Percentiles rank a stretch among this genome's conserved stretches.
phyloP scores from a whole-genome alignment of 2,113 vertebrate genomes.

The Heptranchias perlo region DNA sequence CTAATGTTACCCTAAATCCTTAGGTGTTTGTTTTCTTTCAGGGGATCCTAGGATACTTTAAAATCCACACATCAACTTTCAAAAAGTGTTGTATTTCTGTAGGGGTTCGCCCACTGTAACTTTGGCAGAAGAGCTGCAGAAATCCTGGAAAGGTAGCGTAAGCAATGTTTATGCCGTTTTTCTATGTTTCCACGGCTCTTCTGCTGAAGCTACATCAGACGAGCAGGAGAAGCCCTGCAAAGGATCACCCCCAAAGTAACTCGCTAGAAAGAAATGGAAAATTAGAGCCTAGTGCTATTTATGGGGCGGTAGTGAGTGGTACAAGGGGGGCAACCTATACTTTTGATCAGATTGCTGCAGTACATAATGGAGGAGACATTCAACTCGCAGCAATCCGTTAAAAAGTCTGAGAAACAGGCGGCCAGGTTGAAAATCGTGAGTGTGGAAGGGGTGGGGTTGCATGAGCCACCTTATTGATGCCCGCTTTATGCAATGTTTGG shows the following conservation, averaged over 20 bases:
- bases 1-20: not conserved
- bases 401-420: not conserved
- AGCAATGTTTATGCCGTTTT: not conserved
- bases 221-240: not conserved
- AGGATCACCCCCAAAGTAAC: not conserved
- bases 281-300: not conserved
- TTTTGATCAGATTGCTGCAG: not conserved
- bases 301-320: not conserved
- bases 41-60: not conserved
- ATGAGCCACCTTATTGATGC: not conserved
- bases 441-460: too few species aligned
- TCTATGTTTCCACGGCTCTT: too few species aligned
- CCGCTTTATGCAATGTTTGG: not conserved
- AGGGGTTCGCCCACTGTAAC: not conserved
- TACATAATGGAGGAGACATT: not conserved
- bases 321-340: not conserved
- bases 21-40: not conserved
- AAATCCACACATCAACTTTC: not conserved
- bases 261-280: not conserved
- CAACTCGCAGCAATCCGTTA: not conserved
- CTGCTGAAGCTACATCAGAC: too few species aligned
- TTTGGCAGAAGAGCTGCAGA: not conserved
- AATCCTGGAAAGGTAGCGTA: not conserved
- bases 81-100: not conserved
- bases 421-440: not conserved